Evolutionary conservation across 2,888 invertebrate genomes (phyloP), one percentile per base, ranked within the genome.

Genomic region (Conops quadrifasciatus): DNA sequence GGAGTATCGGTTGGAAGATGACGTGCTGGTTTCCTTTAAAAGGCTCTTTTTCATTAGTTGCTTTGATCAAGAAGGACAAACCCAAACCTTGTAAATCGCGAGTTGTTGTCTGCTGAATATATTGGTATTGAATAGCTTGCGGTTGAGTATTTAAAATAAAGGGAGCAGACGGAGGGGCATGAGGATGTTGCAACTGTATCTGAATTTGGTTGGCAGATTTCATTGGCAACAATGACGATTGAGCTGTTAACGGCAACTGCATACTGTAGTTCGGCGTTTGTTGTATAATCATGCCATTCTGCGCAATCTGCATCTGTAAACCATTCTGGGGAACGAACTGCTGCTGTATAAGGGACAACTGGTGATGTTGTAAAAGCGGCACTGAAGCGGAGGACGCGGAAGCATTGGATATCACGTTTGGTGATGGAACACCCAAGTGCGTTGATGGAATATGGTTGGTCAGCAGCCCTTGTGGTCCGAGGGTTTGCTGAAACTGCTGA

Each of bases 401-500:
- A n/a, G 59, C 19, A 26, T 21, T 60, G 15, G 67, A 36, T 5
- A 67, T 67, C 28, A 67, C 67, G 45, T 67, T 67, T 9, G 59
- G 19, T 30, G 43, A 49, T 70, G 70, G 67, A 16, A 68, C 43
- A 65, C 28, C 58, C 4, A 63, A 51, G 62, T 60, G 70, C 24
- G 67, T 36, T 16, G 58, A 30, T 21, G 30, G 58, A 28, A 45
- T n/a, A 45, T 69, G 51, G 11, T 56, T 4, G 5, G 45, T 19
- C 2, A 47, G 58, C 24, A 59, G 63, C 59, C 53, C 45, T 28
- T 56, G 71, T 36, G 59, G n/a, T 11, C 30, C 67, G 1, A 45
- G 21, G n/a, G 63, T 63, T 70, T 80, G 79, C 68, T 80, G 80
- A 67, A 79, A 80, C 64, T 79, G 79, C 19, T 76, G 70, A 77